Base-by-base conservation (phyloP, 2,113 vertebrate genomes). In the Gallinago undulata region DNA sequence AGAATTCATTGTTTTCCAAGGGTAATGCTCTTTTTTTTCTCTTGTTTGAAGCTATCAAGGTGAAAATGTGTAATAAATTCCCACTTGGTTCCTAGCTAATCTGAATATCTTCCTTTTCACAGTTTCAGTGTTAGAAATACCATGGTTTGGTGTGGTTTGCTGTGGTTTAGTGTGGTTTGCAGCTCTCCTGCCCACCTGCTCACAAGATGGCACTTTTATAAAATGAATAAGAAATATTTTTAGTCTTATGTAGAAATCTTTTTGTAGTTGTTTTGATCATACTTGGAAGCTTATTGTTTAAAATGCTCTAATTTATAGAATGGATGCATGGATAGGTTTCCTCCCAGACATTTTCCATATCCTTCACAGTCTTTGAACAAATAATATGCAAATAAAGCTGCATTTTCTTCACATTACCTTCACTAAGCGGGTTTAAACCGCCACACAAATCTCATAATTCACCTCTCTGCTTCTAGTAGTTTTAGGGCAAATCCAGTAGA, bases 401-500 rank as follows among this genome's bases (percentile, higher is more conserved):
- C 41, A 45, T 92, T 95, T 93, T 95, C 73, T 94, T 89, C 88
- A 89, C 63, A 69, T 90, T 91, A 87, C 84, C 92, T 57, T 95
- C 94, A 89, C 84, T 93, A 96, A 97, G 86, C 57, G 85, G 83
- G 82, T 83, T 66, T 96, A 94, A 97, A 96, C 89, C 73, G 84
- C 62, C 77, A 77, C 63, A 96, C 84, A 97, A 96, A 98, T 97
- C 97, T 96, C 77, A 84, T 96, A 97, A 97, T 97, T 96, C 94
- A 69, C 78, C 84, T 93, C 84, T 83, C 87, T 86, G 85, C 48
- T 97, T 94, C 93, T 91, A 70, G 82, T 62, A 90, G 97, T 89
- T 95, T 72, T 62, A 90, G 92, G 90, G 97, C 89, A 98, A 97
- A 97, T 97, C 97, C 96, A 79, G 56, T 53, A 91, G 96, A 70